phyloP scores from a whole-genome alignment of 2,888 invertebrate species.

The Nymphalis urticae region DNA sequence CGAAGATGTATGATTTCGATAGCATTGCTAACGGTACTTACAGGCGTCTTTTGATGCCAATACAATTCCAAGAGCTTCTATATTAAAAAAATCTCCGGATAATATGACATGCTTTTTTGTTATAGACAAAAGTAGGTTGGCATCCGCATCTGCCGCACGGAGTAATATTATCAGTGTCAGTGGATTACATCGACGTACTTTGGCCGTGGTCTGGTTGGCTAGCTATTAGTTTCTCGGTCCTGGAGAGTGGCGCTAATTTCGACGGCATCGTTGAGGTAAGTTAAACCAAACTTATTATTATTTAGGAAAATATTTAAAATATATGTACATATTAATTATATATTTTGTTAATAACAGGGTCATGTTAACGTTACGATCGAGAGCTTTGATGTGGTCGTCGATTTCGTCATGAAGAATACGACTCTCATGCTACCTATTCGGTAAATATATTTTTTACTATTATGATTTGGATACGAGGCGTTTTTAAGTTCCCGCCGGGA shows the following conservation, averaged over 20 bases:
- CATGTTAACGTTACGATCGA: slow-evolving; percentile 91
- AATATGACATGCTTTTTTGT: slow-evolving; percentile 7
- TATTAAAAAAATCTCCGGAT: no score
- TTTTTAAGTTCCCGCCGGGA: no score
- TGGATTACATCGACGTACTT: slow-evolving; percentile 88
- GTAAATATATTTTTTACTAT: slow-evolving; percentile 45
- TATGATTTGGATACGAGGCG: not conserved
- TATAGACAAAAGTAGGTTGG: slow-evolving; percentile 87
- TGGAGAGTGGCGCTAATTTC: slow-evolving; percentile 77
- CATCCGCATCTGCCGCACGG: slow-evolving; percentile 94
- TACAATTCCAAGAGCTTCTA: no score
- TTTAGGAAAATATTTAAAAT: not conserved
- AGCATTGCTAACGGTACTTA: no score
- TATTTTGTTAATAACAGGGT: slow-evolving; percentile 74
- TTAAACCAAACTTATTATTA: not conserved
- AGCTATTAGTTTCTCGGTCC: slow-evolving; percentile 84
- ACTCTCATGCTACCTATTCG: slow-evolving; percentile 76
- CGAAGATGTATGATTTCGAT: no score
- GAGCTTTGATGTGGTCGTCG: slow-evolving; percentile 85
- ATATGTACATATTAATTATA: not conserved
- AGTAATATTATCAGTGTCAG: slow-evolving; percentile 88
- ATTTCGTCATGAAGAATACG: slow-evolving; percentile 64
- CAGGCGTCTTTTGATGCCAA: no score
- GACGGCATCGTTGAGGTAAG: slow-evolving; percentile 71
- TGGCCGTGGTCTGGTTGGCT: slow-evolving; percentile 99